Conservation (phyloP, 2,113 vertebrate genomes). For the Egretta garzetta region DNA sequence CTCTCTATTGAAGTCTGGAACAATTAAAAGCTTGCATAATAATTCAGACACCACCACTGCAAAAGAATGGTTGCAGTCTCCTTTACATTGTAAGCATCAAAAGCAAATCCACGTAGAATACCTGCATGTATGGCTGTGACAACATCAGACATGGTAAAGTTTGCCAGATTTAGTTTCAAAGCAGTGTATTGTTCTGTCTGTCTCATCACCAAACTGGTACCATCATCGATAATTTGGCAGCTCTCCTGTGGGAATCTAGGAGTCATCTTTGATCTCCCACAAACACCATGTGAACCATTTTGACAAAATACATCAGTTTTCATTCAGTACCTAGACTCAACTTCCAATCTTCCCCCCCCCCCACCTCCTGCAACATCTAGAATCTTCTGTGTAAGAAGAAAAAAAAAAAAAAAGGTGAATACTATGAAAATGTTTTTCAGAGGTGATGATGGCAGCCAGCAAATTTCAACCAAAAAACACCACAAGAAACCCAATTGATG, state of each 20-base stretch:
- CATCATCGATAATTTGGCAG: background rate
- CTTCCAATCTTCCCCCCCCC: accelerated
- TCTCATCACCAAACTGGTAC: background rate
- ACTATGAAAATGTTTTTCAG: background rate
- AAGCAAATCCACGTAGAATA: background rate
- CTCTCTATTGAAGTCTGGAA: background rate
- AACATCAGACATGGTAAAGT: background rate
- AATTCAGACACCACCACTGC: background rate
- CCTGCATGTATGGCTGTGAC: background rate
- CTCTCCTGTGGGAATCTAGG: background rate
- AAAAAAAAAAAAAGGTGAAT: background rate
- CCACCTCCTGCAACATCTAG: too few relatives aligned
- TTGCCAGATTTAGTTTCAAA: background rate
- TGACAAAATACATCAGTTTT: background rate
- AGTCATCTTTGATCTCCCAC: background rate
- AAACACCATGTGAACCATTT: accelerated
- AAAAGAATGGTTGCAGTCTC: background rate
- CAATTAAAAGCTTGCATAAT: background rate
- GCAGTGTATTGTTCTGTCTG: background rate
- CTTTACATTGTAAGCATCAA: background rate
- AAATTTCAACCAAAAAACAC: background rate
- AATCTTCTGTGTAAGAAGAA: background rate
- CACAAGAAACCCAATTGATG: background rate
- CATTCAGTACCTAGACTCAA: background rate
- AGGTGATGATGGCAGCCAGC: background rate